A percentile compares a stretch with the other conserved stretches of the same genome.
Conservation (phyloP, 2,888 invertebrate genomes). For the Crematogaster levior region DNA sequence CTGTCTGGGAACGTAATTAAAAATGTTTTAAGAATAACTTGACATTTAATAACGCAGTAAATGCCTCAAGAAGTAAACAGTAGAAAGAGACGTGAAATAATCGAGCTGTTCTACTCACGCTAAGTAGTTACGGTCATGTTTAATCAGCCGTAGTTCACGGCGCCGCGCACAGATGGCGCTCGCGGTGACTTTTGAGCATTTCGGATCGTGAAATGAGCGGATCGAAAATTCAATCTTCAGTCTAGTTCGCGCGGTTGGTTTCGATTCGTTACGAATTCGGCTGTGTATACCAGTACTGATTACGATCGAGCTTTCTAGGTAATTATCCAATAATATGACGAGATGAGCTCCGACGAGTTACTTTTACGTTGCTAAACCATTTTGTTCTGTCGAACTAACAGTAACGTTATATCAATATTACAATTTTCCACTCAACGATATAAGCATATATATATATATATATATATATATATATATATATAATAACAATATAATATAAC, state of each 20-base stretch:
- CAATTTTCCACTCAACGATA: too few relatives aligned
- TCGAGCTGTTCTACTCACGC: background rate
- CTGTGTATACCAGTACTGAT: background rate
- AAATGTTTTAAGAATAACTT: background rate
- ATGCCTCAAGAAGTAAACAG: background rate
- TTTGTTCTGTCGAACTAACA: background rate
- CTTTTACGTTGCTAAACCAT: background rate
- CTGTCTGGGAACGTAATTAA: too few relatives aligned
- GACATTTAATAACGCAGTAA: background rate
- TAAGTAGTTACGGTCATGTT: background rate
- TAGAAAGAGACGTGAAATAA: background rate
- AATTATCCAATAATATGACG: background rate
- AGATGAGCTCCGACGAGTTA: background rate
- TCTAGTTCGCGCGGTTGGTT: background rate
- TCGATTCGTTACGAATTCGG: background rate
- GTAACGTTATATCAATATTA: too few relatives aligned
- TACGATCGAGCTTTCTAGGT: background rate
- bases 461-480: too few relatives aligned
- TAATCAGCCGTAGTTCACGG: background rate
- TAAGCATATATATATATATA: too few relatives aligned
- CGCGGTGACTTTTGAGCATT: background rate
- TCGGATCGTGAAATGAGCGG: background rate
- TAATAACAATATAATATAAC: too few relatives aligned
- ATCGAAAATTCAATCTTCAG: background rate
- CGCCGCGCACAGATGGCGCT: background rate